A percentile compares a stretch with the other conserved stretches of the same genome.
These are phyloP conservation scores for Tyto alba DNA, from an alignment of 2,113 vertebrate species.

Conservation along the genomic window DNA sequence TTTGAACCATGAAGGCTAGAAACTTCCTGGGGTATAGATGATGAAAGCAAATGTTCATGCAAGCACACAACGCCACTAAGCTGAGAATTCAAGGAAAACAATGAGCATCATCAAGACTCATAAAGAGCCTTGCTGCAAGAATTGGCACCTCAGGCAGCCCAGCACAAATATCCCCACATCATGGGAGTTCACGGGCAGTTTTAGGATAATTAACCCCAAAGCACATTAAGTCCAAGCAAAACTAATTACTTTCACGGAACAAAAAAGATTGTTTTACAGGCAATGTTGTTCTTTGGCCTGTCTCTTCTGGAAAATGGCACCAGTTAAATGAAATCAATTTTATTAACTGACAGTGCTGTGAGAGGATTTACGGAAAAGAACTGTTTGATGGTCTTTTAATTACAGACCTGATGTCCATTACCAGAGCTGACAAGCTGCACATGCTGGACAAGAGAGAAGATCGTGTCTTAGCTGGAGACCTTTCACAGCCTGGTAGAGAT, in stretches of 20 bases:
- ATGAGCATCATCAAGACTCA: background rate
- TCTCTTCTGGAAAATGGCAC: constrained; percentile 30
- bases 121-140: background rate
- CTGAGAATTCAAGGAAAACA: background rate
- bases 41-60: background rate
- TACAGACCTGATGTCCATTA: background rate
- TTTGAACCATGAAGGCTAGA: background rate
- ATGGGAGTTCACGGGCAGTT: background rate
- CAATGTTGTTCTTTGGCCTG: constrained; percentile 34
- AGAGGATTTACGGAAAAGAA: constrained; percentile 13
- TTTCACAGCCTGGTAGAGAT: background rate
- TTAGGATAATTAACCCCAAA: constrained; percentile 36
- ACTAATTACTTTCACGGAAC: constrained; percentile 21
- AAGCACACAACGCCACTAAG: background rate
- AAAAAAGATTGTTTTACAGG: constrained; percentile 44
- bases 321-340: constrained; percentile 2
- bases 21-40: background rate
- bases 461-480: background rate
- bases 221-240: constrained; percentile 40
- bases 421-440: constrained; percentile 14
- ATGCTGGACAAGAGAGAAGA: background rate
- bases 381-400: constrained; percentile 14
- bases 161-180: background rate
- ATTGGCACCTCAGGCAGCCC: background rate
- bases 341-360: background rate